Conservation (phyloP, 2,797 vertebrate genomes). For the Manis pentadactyla region DNA sequence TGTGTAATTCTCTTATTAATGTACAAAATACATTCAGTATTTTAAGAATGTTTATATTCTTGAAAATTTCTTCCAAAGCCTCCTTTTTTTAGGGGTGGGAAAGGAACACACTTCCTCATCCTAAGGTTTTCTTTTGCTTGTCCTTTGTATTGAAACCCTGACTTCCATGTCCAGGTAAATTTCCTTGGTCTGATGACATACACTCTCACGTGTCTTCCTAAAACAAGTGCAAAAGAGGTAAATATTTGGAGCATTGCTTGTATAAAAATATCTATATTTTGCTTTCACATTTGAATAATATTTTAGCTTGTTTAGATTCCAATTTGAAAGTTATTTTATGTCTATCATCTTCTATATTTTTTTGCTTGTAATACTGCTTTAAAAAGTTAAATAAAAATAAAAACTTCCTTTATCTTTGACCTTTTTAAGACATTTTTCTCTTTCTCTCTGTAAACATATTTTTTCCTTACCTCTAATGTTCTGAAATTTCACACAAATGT, state of each 20-base stretch:
- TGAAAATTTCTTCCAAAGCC: background rate
- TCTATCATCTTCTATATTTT: background rate
- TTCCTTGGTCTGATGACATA: background rate
- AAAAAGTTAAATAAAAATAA: background rate
- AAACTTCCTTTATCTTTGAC: background rate
- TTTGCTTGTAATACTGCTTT: background rate
- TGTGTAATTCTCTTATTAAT: background rate
- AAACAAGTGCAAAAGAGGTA: background rate
- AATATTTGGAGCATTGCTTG: background rate
- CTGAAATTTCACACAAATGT: background rate
- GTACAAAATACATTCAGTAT: background rate
- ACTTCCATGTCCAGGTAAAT: background rate
- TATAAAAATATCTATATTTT: background rate
- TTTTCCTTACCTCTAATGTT: background rate
- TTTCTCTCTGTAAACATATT: background rate
- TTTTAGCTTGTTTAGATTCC: background rate
- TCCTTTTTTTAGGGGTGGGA: fast-evolving
- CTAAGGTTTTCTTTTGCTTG: background rate
- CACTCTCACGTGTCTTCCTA: background rate
- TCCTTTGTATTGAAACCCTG: background rate
- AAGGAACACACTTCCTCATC: background rate
- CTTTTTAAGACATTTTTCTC: background rate
- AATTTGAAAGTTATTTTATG: background rate
- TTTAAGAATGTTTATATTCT: background rate
- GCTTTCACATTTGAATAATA: background rate